Percentiles rank a stretch among this genome's conserved stretches.
Conservation (phyloP, 2,113 vertebrate species). For the Ciconia stormi region DNA sequence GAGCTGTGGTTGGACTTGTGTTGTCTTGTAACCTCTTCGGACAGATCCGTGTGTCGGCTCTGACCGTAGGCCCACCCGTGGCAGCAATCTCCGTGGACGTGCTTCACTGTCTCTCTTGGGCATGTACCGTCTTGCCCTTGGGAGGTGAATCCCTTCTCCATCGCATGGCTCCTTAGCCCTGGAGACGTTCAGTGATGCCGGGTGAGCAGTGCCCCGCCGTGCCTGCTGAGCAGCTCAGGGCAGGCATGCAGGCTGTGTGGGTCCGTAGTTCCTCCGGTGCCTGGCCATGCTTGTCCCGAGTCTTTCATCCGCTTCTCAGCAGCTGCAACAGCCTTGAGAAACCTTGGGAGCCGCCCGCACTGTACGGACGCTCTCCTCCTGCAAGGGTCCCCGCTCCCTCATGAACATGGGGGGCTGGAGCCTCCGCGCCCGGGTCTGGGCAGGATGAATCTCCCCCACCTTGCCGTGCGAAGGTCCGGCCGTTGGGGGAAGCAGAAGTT, state of each 20-base stretch:
- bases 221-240: not conserved
- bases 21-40: not conserved
- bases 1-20: not conserved
- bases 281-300: not conserved
- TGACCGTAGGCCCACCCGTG: not conserved
- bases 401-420: fast-evolving
- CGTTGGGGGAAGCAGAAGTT: not conserved
- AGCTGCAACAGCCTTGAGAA: not conserved
- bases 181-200: not conserved
- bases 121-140: not conserved
- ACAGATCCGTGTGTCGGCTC: not conserved
- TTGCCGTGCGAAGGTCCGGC: fast-evolving
- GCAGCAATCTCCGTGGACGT: not conserved
- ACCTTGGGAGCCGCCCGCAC: not conserved
- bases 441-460: too few relatives aligned
- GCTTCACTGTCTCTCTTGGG: not conserved
- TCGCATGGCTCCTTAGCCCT: fast-evolving
- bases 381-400: fast-evolving
- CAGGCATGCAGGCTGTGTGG: not conserved
- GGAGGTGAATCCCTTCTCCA: not conserved
- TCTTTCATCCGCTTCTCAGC: not conserved
- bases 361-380: not conserved
- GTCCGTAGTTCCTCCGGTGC: fast-evolving
- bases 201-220: not conserved
- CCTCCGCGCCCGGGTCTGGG: not conserved